These are phyloP conservation scores for Malachius bipustulatus DNA, from an alignment of 2,888 invertebrate species.

Conservation along the genomic window DNA sequence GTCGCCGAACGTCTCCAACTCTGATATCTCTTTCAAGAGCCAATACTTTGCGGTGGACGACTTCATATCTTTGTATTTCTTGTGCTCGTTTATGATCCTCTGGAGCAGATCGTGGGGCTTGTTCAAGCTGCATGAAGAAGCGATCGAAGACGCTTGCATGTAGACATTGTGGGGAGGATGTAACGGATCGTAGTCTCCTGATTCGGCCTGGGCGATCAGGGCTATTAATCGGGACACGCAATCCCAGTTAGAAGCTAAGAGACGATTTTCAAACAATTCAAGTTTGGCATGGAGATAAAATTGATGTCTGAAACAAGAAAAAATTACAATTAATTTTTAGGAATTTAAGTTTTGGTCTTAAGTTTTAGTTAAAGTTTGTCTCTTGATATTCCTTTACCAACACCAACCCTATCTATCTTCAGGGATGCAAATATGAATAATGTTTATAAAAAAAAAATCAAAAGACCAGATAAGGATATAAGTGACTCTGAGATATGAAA, in stretches of 20 bases:
- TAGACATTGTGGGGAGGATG: constrained; percentile 49
- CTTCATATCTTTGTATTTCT: constrained; percentile 45
- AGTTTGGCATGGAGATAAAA: constrained; percentile 76
- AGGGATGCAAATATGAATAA: too few relatives aligned
- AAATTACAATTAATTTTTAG: too few relatives aligned
- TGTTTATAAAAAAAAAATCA: too few relatives aligned
- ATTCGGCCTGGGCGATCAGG: constrained; percentile 64
- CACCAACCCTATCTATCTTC: too few relatives aligned
- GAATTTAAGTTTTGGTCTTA: too few relatives aligned
- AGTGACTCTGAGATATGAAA: too few relatives aligned
- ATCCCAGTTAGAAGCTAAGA: constrained; percentile 57
- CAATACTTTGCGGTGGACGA: constrained; percentile 73
- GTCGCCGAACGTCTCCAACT: constrained; percentile 70
- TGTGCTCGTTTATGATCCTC: constrained; percentile 51
- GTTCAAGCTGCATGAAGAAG: constrained; percentile 43
- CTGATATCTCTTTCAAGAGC: constrained; percentile 68
- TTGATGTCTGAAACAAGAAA: constrained; percentile 62
- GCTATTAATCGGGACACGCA: constrained; percentile 62
- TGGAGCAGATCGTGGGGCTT: constrained; percentile 52
- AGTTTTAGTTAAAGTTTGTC: too few relatives aligned
- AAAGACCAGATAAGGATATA: too few relatives aligned
- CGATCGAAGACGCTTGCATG: constrained; percentile 50
- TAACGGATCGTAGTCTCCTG: constrained; percentile 55
- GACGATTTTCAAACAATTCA: constrained; percentile 61
- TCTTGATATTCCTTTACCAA: too few relatives aligned